These are phyloP conservation scores for Coryphaenoides rupestris DNA, from an alignment of 2,113 vertebrate genomes.

Conservation along the genomic window DNA sequence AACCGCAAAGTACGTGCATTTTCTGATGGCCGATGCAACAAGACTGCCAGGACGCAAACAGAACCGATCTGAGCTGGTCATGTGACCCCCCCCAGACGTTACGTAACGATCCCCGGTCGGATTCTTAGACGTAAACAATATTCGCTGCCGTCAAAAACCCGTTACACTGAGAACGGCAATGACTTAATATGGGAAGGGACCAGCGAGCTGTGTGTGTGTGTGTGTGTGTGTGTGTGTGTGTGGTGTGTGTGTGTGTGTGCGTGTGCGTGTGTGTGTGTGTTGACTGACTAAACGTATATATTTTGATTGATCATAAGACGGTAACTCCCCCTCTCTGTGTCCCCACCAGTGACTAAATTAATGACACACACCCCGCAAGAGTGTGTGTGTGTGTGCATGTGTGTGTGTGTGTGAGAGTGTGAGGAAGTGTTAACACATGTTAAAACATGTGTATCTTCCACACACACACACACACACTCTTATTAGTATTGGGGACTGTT, in stretches of 20 bases:
- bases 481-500: too few relatives aligned
- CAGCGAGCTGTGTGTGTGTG: neutral
- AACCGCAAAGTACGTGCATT: too few relatives aligned
- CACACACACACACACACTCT: too few relatives aligned
- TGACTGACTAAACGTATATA: constrained; percentile 10
- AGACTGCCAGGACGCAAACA: too few relatives aligned
- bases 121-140: constrained; percentile 16
- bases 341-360: neutral
- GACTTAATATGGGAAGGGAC: constrained; percentile 38
- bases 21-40: too few relatives aligned
- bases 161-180: constrained; percentile 29
- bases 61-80: too few relatives aligned
- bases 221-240: constrained; percentile 7
- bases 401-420: neutral
- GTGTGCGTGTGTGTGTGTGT: neutral
- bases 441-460: constrained; percentile 7
- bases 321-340: constrained; percentile 5
- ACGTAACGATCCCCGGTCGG: neutral
- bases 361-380: constrained; percentile 3
- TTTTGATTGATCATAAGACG: constrained; percentile 32
- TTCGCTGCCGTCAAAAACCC: neutral
- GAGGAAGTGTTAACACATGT: neutral
- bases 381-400: neutral
- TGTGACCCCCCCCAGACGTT: too few relatives aligned
- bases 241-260: constrained; percentile 1